Conservation (phyloP, 1,140 invertebrate species). For the Sitophilus oryzae region DNA sequence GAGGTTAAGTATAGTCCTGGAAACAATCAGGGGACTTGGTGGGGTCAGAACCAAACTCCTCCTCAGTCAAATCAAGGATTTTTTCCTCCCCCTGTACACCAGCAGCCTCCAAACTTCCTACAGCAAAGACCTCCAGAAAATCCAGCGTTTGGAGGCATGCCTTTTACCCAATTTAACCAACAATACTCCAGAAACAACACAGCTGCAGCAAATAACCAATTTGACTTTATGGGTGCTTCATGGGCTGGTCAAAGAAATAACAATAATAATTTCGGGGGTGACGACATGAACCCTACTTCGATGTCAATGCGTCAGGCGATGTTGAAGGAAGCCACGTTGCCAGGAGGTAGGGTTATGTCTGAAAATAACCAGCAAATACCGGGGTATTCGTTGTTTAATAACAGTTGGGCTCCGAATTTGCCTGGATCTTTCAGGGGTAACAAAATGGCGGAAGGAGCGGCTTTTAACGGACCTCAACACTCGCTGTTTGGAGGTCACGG, state of each 20-base stretch:
- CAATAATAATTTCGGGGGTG: constrained; percentile 14
- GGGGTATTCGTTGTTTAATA: constrained; percentile 42
- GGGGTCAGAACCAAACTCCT: constrained; percentile 15
- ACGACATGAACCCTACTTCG: constrained; percentile 14
- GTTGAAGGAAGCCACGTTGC: constrained; percentile 37
- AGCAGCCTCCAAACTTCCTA: constrained; percentile 16
- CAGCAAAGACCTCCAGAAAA: constrained; percentile 7
- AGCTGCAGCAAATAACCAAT: constrained; percentile 2
- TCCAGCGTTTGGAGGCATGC: constrained; percentile 3
- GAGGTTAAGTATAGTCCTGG: constrained; percentile 16
- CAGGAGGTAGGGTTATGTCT: constrained; percentile 6
- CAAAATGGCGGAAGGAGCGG: constrained; percentile 18
- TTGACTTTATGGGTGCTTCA: constrained; percentile 28
- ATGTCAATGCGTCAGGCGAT: constrained; percentile 41
- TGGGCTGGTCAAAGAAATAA: constrained; percentile 25
- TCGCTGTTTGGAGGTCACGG: constrained; percentile 73
- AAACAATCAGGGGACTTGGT: constrained; percentile 11
- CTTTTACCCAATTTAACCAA: not conserved
- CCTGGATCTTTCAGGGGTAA: constrained; percentile 31
- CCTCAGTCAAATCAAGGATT: constrained; percentile 1
- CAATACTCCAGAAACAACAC: constrained; percentile 3
- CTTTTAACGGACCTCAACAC: constrained; percentile 47
- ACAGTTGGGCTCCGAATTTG: constrained; percentile 39
- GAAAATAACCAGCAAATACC: constrained; percentile 13
- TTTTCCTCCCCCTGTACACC: constrained; percentile 1